Conservation (phyloP, 37 sponge, comb jelly and placozoan genomes). For the Beroe forskalii region DNA sequence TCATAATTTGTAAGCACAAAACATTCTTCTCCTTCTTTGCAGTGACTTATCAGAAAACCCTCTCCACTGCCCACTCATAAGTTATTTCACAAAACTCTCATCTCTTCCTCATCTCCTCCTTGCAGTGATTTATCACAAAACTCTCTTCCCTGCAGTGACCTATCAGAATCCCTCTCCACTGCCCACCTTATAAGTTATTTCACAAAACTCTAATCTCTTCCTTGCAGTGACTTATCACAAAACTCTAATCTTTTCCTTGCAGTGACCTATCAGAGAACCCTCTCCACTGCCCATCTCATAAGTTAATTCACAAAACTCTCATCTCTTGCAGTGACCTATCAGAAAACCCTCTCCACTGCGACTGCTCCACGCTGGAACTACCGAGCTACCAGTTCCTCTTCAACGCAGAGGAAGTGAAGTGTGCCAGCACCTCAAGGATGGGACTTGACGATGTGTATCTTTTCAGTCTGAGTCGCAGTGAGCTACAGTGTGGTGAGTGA, state of each 20-base stretch:
- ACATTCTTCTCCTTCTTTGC: too few species aligned
- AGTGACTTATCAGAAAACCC: conserved; percentile 35
- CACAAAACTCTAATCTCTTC: too few species aligned
- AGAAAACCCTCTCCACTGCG: conserved; percentile 32
- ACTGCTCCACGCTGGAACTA: not conserved
- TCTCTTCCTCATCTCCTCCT: too few species aligned
- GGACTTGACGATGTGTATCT: not conserved
- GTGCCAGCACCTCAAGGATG: not conserved
- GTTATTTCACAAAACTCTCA: too few species aligned
- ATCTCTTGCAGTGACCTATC: conserved; percentile 40
- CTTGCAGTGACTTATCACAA: too few species aligned
- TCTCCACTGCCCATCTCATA: conserved; percentile 18
- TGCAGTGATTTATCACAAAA: too few species aligned
- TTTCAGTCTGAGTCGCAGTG: not conserved
- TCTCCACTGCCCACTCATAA: conserved; percentile 18
- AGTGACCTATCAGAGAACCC: conserved; percentile 35
- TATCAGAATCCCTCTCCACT: too few species aligned
- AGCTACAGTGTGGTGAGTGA: not conserved
- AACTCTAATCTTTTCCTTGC: too few species aligned
- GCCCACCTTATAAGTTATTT: too few species aligned
- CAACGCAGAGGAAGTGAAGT: not conserved
- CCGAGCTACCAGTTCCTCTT: not conserved
- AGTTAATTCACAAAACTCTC: too few species aligned
- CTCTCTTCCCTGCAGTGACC: too few species aligned
- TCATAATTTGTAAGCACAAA: too few species aligned